Base-by-base conservation (phyloP, 2,888 invertebrate genomes). In the Teleiodes luculella region DNA sequence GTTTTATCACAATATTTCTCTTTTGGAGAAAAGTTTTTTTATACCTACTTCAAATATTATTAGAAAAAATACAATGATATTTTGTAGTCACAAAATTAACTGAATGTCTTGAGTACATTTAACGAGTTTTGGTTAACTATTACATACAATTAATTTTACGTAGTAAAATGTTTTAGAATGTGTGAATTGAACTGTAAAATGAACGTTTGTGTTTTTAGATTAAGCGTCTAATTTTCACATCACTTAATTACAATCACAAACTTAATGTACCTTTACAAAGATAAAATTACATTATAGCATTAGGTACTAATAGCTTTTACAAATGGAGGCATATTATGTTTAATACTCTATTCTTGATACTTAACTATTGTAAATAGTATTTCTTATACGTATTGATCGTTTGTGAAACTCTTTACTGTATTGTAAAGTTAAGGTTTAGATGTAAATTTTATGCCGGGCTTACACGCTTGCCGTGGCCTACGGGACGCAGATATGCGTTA, bases 271-370 rank as follows among this genome's bases (percentile, higher is more conserved):
- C 64, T 70, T 72, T 67, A 53, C 47, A 63, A 58, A 37, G 18
- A 60, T 74, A 74, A 67, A 70, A 68, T 74, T 76, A 68, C 72
- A 18, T 16, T 52, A n/a, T n/a, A n/a, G n/a, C n/a, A n/a, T n/a
- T n/a, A n/a, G n/a, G n/a, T n/a, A 65, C 58, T 62, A 62, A 66
- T 66, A 65, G 75, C 74, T 80, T 76, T 75, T 58, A 54, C 58
- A 35, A 54, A 62, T 62, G 58, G 67, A 74, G 67, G 70, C 72
- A 76, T 67, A 74, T 67, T 65, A 59, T 61, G 62, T 62, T 59
- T 54, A 52, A 58, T 59, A 64, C 65, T 62, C 63, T 86, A 88
- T 86, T 88, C 86, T 88, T 88, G 87, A 87, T 87, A 88, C 81
- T 76, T 66, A 65, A 68, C 83, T 86, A 76, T 83, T 87, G 85